Percentiles rank a stretch among this genome's conserved stretches.
Evolutionary conservation across 2,113 vertebrate species (phyloP).

Genomic region (Notiomystis cincta): DNA sequence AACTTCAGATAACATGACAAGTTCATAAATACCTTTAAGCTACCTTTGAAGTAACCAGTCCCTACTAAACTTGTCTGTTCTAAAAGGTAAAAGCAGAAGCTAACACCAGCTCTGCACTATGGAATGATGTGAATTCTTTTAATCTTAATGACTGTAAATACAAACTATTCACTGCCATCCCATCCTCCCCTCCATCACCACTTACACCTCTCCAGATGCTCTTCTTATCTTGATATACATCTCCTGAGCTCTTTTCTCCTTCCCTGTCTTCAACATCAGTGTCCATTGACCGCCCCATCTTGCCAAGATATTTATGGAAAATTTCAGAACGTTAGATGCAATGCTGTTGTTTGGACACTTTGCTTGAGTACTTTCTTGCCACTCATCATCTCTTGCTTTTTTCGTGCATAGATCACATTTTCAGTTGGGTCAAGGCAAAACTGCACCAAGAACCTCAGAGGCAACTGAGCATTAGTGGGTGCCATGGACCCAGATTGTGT

Average conservation of each 20-base stretch:
- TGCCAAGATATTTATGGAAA: neutral
- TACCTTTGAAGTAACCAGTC: neutral
- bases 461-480: neutral
- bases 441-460: neutral
- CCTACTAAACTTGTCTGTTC: neutral
- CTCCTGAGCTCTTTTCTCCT: neutral
- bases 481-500: accelerated
- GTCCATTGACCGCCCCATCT: neutral
- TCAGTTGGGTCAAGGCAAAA: neutral
- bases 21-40: neutral
- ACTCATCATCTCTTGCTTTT: neutral
- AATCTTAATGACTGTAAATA: neutral
- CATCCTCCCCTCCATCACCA: neutral
- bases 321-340: neutral
- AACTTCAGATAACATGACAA: neutral
- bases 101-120: neutral
- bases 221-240: neutral
- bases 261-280: neutral
- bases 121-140: neutral
- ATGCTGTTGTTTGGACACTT: neutral
- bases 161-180: neutral
- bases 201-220: neutral
- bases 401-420: neutral
- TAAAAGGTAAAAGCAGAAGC: neutral
- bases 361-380: neutral